Evolutionary conservation across 64 coral and sea anemone species (phyloP), one percentile per base, ranked within the genome.

Genomic region (Astreopora myriophthalma): DNA sequence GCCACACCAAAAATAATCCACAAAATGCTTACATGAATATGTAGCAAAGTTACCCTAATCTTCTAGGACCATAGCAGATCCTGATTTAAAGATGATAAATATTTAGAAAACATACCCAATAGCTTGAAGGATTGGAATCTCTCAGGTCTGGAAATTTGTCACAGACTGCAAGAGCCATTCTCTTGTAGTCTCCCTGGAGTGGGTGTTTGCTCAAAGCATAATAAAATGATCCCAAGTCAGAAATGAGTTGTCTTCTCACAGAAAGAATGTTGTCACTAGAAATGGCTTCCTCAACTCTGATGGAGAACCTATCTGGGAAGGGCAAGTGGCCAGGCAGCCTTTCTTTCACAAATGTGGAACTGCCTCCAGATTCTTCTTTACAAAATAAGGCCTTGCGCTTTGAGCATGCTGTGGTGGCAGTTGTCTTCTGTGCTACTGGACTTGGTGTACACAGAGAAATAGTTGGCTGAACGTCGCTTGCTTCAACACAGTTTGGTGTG

Each of bases 121-220:
- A 66, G 63, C 63, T 66, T 66, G 7, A 66, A 6, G 63, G 63
- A 35, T 72, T 87, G 30, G 51, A 32, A 88, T 30, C 40, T 14
- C 39, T 48, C 69, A 88, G 70, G 26, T 73, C 49, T 34, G 86
- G 70, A 58, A 88, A 88, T 29, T 74, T 88, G 44, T 19, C 72
- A 49, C 86, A 88, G 72, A 75, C 38, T 19, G 40, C 70, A 26
- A 88, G 69, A 28, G 71, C 71, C 72, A 89, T 76, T 60, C 73
- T 48, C 46, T 72, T 75, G 27, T 89, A 89, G 86, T 89, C 86
- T 76, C 86, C 71, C 71, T 77, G 86, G 26, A 55, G 42, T 89
- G 86, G 72, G 55, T 89, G 86, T 76, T 55, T 75, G 71, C 71
- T 57, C 8, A 89, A 34, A 23, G 26, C 72, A 76, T 60, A 89